Percentiles rank a stretch among this genome's conserved stretches.
phyloP scores from a whole-genome alignment of 2,797 vertebrate genomes.

The Coccyzus lansbergi region DNA sequence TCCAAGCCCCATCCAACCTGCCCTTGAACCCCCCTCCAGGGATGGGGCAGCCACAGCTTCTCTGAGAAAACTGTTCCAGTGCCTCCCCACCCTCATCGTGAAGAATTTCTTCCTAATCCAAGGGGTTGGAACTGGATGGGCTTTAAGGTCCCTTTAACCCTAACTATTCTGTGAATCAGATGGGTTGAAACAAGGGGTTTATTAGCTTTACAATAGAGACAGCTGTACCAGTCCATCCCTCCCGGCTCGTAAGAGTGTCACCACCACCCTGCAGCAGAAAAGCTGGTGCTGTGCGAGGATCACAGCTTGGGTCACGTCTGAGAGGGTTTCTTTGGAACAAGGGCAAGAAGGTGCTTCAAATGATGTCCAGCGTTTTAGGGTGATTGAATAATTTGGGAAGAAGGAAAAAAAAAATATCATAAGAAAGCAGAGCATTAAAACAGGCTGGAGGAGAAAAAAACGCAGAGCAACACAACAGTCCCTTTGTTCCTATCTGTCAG shows the following conservation, averaged over 20 bases:
- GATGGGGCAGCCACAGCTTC: no score
- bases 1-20: no score
- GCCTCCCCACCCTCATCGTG: no score
- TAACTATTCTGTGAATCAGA: no score
- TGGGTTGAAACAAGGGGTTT: neutral
- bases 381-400: neutral
- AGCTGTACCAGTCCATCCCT: neutral
- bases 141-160: no score
- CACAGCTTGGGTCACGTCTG: neutral
- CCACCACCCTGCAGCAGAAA: neutral
- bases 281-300: neutral
- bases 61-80: no score
- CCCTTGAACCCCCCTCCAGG: no score
- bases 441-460: neutral
- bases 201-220: neutral
- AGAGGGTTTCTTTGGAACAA: neutral
- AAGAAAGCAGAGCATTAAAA: neutral
- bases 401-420: neutral
- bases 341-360: neutral
- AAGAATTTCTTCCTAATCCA: no score
- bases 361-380: neutral
- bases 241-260: neutral
- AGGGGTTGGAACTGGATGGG: no score
- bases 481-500: slow-evolving; percentile 36
- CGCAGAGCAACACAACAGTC: neutral